A percentile compares a stretch with the other conserved stretches of the same genome.
Conservation (phyloP, 2,797 vertebrate species). For the Aotus griseimembra region DNA sequence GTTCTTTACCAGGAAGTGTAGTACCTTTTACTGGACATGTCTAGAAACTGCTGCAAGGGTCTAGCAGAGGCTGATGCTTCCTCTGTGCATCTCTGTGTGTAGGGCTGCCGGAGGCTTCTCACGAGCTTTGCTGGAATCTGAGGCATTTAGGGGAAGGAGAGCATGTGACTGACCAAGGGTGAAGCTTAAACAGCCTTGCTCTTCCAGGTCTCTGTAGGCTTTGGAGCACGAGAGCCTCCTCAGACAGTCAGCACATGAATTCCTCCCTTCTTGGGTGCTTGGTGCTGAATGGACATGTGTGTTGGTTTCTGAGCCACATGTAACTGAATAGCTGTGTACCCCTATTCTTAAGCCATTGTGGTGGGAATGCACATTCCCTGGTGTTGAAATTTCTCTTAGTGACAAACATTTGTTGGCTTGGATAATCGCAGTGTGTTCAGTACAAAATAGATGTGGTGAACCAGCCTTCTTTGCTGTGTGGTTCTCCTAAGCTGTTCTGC, state of each 20-base stretch:
- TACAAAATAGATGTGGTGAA: not conserved
- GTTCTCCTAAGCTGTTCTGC: not conserved
- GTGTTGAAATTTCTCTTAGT: not conserved
- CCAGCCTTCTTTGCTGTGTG: not conserved
- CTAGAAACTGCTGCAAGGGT: not conserved
- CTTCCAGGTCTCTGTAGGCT: not conserved
- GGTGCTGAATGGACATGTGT: not conserved
- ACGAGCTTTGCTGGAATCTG: not conserved
- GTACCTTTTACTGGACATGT: not conserved
- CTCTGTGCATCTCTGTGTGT: not conserved
- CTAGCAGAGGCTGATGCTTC: not conserved
- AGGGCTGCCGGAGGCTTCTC: not conserved
- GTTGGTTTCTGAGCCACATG: not conserved
- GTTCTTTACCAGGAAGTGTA: not conserved
- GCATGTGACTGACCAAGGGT: not conserved
- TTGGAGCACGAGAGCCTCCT: not conserved
- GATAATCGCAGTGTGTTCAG: not conserved
- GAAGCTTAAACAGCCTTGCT: not conserved
- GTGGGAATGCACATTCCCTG: not conserved
- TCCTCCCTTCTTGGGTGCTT: not conserved
- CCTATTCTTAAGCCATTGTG: not conserved
- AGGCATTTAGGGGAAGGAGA: not conserved
- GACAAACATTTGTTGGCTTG: not conserved
- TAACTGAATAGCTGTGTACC: not conserved
- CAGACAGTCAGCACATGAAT: not conserved